Percentiles rank a stretch among this genome's conserved stretches.
These are phyloP conservation scores for Rhombomys opimus DNA, from an alignment of 2,113 vertebrate species.

Conservation along the genomic window DNA sequence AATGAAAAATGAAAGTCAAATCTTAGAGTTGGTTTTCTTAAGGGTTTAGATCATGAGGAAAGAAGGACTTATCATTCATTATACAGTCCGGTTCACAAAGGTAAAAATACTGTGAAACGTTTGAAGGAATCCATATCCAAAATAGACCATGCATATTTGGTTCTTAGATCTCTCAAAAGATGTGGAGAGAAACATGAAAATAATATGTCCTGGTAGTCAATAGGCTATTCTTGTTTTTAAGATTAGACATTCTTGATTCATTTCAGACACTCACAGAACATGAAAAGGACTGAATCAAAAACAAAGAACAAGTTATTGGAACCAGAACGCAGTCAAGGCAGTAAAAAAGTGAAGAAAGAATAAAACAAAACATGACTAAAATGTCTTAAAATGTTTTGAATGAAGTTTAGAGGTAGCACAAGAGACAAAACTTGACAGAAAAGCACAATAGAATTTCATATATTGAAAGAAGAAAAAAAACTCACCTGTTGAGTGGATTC, in stretches of 20 bases:
- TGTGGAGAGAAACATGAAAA: not conserved
- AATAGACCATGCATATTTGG: not conserved
- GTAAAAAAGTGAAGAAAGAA: not conserved
- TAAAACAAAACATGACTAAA: not conserved
- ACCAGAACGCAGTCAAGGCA: not conserved
- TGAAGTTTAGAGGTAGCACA: not conserved
- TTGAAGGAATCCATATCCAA: not conserved
- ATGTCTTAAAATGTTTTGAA: not conserved
- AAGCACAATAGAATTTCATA: not conserved
- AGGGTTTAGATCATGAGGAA: not conserved
- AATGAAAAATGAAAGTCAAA: not conserved
- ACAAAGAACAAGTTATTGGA: not conserved
- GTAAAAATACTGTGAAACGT: not conserved
- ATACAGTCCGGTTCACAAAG: not conserved
- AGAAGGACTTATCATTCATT: not conserved
- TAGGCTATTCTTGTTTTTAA: not conserved
- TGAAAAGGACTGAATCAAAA: not conserved
- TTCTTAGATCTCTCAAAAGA: not conserved
- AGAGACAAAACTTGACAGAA: conserved; percentile 23
- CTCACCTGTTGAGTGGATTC: too few species aligned
- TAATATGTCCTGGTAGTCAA: not conserved
- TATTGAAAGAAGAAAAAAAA: not conserved
- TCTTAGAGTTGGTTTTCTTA: not conserved
- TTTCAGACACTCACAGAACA: not conserved
- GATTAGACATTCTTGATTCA: not conserved